Evolutionary conservation across 2,888 invertebrate species (phyloP).

Genomic region (Trilocha varians): DNA sequence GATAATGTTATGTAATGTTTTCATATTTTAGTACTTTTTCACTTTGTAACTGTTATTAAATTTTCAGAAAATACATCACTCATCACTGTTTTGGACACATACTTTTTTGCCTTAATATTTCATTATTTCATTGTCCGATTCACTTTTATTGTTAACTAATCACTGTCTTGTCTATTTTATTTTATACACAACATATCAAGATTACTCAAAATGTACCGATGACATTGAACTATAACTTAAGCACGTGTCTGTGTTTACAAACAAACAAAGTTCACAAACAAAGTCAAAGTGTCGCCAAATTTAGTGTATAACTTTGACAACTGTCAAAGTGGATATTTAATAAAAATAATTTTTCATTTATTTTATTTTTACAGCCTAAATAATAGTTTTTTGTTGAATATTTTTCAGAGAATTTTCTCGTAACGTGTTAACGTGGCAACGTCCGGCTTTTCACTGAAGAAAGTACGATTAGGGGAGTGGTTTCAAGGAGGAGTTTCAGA

Average conservation of each 20-base stretch:
- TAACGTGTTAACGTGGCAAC: not conserved
- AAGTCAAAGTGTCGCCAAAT: not conserved
- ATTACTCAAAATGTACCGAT: not conserved
- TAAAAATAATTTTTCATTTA: too few species aligned
- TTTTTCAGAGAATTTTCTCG: not conserved
- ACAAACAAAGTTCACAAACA: slow-evolving; percentile 1
- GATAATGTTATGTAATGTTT: too few species aligned
- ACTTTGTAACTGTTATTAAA: too few species aligned
- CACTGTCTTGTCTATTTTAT: too few species aligned
- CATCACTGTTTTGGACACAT: too few species aligned
- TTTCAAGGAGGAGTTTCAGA: slow-evolving; percentile 11
- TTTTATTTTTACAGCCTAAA: not conserved
- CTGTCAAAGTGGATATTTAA: too few species aligned
- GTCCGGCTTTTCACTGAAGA: slow-evolving; percentile 1
- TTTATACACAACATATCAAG: too few species aligned
- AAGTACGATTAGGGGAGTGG: slow-evolving; percentile 7
- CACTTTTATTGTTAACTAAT: too few species aligned
- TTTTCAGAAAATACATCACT: too few species aligned
- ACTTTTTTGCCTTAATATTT: too few species aligned
- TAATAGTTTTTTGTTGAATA: not conserved
- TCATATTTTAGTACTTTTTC: too few species aligned
- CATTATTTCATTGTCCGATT: too few species aligned
- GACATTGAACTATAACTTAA: not conserved
- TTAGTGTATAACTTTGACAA: not conserved
- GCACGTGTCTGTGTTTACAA: slow-evolving; percentile 5